Evolutionary conservation across 2,113 vertebrate genomes (phyloP), one percentile per base, ranked within the genome.

Genomic region (Ctenodactylus gundi): DNA sequence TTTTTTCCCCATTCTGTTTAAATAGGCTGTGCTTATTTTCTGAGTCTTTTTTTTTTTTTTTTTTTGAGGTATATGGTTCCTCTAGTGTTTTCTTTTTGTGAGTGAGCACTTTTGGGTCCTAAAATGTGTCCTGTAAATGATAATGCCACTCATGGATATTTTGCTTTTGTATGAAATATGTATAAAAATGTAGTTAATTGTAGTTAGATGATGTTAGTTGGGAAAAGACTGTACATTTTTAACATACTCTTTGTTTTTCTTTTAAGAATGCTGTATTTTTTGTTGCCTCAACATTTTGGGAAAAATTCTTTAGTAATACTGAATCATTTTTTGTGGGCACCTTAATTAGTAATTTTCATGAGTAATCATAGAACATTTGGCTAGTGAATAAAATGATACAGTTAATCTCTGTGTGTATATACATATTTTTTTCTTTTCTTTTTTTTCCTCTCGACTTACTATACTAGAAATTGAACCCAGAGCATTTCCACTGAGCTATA

Each of bases 21-120:
- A 93, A 51, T 93, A 55, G 44, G 2, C 34, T 75, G 5, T 92
- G 20, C 23, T 96, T 95, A 39, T 53, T 82, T 84, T 94, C 72
- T 91, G 72, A 76, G 46, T n/a, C n/a, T n/a, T n/a, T n/a, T n/a
- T n/a, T 27, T 72, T 10, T 18, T 27, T 94, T 27, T 36, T 92
- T 92, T 81, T 67, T 60, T 67, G 36, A 87, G 49, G 53, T 75
- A n/a, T 62, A 34, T 81, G 10, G 7, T 92, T 94, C 31, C 10
- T 91, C n/a, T 91, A 53, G 23, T 55, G 13, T 90, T 86, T 53
- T 41, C 41, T 88, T 91, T 85, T 62, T 85, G 15, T 92, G 65
- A 94, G 15, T 92, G 65, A 94, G 57, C 27, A 85, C 20, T 94
- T 87, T 75, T 62, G 36, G 58, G 77, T 91, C 64, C 95, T 82